phyloP scores from a whole-genome alignment of 2,888 invertebrate species.

The Papilio gigon region DNA sequence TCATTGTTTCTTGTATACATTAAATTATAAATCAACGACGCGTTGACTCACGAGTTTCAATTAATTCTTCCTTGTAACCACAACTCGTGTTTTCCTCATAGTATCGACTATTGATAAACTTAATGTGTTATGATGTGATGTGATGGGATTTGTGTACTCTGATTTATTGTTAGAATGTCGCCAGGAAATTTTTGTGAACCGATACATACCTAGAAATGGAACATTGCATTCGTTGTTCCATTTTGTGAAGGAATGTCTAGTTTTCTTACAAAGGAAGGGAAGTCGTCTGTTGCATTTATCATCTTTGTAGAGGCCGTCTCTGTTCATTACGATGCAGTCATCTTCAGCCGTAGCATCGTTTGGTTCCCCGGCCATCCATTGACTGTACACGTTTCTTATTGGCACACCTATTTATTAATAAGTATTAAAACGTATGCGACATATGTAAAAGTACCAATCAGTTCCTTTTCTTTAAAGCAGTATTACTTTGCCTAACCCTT shows the following conservation, averaged over 20 bases:
- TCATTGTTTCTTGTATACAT: no score
- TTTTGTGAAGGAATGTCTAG: slow-evolving; percentile 51
- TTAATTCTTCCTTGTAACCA: neutral
- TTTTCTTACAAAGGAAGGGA: slow-evolving; percentile 70
- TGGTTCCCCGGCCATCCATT: slow-evolving; percentile 65
- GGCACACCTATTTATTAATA: slow-evolving; percentile 53
- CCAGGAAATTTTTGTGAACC: neutral
- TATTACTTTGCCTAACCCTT: no score
- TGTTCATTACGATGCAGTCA: slow-evolving; percentile 57
- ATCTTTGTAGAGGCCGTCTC: slow-evolving; percentile 57
- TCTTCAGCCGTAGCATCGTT: slow-evolving; percentile 57
- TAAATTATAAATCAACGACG: no score
- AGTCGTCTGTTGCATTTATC: slow-evolving; percentile 53
- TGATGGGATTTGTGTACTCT: neutral
- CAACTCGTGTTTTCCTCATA: neutral
- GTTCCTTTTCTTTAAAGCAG: no score
- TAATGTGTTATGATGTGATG: neutral
- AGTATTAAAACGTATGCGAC: neutral
- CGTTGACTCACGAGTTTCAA: neutral
- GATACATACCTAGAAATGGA: slow-evolving; percentile 57
- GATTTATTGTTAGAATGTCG: neutral
- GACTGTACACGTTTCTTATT: slow-evolving; percentile 57
- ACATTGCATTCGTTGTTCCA: slow-evolving; percentile 66
- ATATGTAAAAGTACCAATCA: no score
- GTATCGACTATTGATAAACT: no score